These are phyloP conservation scores for Cyanistes caeruleus DNA, from an alignment of 2,113 vertebrate species.

Conservation along the genomic window DNA sequence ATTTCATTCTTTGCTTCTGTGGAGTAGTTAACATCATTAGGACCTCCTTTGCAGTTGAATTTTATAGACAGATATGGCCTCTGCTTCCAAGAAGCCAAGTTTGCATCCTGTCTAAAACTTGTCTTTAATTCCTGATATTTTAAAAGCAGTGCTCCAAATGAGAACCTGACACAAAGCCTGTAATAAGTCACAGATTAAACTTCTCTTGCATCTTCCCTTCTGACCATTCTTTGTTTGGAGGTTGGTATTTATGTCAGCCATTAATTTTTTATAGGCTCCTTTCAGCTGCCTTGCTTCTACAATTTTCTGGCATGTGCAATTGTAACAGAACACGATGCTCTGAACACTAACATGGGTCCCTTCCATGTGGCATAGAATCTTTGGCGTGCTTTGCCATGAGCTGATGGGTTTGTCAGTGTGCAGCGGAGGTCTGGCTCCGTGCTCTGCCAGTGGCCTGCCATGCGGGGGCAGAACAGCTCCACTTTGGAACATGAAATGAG, in stretches of 20 bases:
- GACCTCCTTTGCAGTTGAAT: not conserved
- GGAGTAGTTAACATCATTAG: not conserved
- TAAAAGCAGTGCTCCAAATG: not conserved
- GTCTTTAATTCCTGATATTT: not conserved
- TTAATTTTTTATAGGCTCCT: not conserved
- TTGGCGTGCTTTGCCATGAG: not conserved
- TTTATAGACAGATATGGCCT: not conserved
- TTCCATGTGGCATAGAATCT: not conserved
- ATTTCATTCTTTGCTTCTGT: not conserved
- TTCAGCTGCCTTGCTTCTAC: not conserved
- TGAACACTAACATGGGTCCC: not conserved
- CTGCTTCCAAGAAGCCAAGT: not conserved
- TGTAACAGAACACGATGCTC: not conserved
- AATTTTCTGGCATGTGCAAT: not conserved
- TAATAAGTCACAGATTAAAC: not conserved
- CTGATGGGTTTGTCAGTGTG: not conserved
- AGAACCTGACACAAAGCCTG: not conserved
- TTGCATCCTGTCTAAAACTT: not conserved
- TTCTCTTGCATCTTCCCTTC: not conserved
- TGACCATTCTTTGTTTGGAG: not conserved
- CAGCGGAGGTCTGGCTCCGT: not conserved
- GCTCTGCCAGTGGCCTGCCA: conserved; percentile 52
- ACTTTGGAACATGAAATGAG: not conserved
- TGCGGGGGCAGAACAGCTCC: conserved; percentile 61
- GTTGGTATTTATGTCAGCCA: not conserved